phyloP scores from a whole-genome alignment of 1,140 invertebrate genomes.

The Ditylenchus dipsaci region DNA sequence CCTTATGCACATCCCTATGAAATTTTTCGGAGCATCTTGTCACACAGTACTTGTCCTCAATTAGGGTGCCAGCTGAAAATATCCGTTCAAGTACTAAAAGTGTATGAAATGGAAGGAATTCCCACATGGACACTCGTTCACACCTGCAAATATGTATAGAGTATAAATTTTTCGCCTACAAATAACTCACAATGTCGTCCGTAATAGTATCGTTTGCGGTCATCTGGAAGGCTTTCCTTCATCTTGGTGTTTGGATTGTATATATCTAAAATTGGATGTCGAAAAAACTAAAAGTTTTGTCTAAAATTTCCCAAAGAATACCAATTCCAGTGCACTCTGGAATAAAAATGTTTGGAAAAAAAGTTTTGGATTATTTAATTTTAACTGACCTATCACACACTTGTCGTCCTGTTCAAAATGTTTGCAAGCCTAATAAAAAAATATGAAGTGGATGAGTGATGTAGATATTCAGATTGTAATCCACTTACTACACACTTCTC shows the following conservation, averaged over 20 bases:
- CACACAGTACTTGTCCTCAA: constrained; percentile 40
- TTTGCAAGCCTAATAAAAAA: constrained; percentile 33
- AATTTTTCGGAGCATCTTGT: constrained; percentile 29
- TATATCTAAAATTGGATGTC: not conserved
- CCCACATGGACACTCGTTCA: constrained; percentile 32
- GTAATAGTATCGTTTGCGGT: constrained; percentile 32
- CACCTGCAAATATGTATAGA: not conserved
- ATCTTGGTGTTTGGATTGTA: constrained; percentile 25
- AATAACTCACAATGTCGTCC: constrained; percentile 28
- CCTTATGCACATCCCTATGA: constrained; percentile 29
- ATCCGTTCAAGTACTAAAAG: not conserved
- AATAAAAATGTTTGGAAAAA: no score
- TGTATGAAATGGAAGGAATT: not conserved
- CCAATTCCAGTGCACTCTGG: constrained; percentile 19
- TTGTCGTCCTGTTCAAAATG: constrained; percentile 40
- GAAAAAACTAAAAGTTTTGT: no score
- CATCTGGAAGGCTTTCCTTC: constrained; percentile 30
- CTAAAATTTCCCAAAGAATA: not conserved
- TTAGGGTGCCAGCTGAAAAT: constrained; percentile 23
- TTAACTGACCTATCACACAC: constrained; percentile 17
- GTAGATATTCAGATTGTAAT: not conserved
- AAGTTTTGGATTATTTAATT: no score
- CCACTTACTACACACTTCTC: constrained; percentile 39
- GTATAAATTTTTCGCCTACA: no score
- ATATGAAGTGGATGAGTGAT: not conserved